Base-by-base conservation (phyloP, 2,797 vertebrate genomes). In the Macrochelys suwanniensis region DNA sequence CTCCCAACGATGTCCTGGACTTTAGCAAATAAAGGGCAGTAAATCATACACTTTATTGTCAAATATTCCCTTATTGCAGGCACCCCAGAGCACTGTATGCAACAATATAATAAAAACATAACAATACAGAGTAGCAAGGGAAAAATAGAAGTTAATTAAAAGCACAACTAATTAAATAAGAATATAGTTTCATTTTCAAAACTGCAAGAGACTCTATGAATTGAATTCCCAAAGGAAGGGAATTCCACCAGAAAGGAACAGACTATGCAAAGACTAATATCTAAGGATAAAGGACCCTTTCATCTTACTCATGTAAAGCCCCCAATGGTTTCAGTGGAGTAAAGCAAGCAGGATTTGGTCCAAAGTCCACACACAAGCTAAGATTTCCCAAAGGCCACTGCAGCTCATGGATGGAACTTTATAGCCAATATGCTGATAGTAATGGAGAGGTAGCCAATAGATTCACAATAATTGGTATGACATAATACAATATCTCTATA, bases 61-160 rank as follows among this genome's bases (percentile, higher is more conserved):
- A 53, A 83, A n/a, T 82, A 61, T 50, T 49, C 37, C 47, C 28
- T 76, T 11, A 47, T 1, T 56, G 53, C n/a, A 82, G 42, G 6
- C 19, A 42, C 26, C 78, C n/a, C 7, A 49, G 59, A 91, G 7
- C 42, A 42, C 9, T 71, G 7, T 47, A 53, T 33, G 1, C 13
- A 80, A 28, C 1, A 4, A 4, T 59, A 53, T 10, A 13, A 28
- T 68, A 37, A 89, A 80, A 71, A 56, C 11, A 25, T 79, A 95
- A 53, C 3, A 19, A 0, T 28, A 57, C 47, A 68, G 25, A 25
- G 47, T 25, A 82, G 45, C 45, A n/a, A 42, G 10, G 7, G 74
- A 88, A 12, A 45, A 94, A 89, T 3, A 80, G 3, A 87, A 65
- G 5, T 89, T 89, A 94, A 89, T 94, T 86, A 89, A 88, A 91